phyloP scores from a whole-genome alignment of 2,113 vertebrate genomes.

The Canis aureus region DNA sequence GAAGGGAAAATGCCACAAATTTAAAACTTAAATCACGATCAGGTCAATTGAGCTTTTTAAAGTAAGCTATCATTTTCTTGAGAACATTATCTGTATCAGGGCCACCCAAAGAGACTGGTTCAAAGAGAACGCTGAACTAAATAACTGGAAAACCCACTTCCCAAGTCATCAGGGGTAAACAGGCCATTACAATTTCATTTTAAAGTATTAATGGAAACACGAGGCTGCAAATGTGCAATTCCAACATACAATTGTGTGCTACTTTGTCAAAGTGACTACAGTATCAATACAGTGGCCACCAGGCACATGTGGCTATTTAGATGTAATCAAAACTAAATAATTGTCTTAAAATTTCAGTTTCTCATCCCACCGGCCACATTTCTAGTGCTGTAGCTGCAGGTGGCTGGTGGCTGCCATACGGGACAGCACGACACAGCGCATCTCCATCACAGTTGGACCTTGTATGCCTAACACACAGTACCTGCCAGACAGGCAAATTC shows the following conservation, averaged over 20 bases:
- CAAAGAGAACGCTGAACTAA: slow-evolving; percentile 3
- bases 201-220: not conserved
- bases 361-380: not conserved
- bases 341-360: not conserved
- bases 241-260: not conserved
- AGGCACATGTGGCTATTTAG: not conserved
- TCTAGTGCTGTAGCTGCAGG: not conserved
- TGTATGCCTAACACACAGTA: not conserved
- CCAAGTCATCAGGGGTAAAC: not conserved
- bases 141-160: not conserved
- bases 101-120: not conserved
- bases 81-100: not conserved
- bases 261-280: not conserved
- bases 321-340: not conserved
- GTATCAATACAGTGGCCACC: not conserved
- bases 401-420: not conserved
- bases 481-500: not conserved
- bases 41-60: slow-evolving; percentile 41
- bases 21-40: slow-evolving; percentile 35
- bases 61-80: slow-evolving; percentile 24
- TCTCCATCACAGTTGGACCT: not conserved
- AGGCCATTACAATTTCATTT: not conserved
- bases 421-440: not conserved
- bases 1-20: slow-evolving; percentile 38
- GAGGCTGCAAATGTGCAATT: not conserved